Evolutionary conservation across 2,888 invertebrate species (phyloP).

Genomic region (Cenopis cana): DNA sequence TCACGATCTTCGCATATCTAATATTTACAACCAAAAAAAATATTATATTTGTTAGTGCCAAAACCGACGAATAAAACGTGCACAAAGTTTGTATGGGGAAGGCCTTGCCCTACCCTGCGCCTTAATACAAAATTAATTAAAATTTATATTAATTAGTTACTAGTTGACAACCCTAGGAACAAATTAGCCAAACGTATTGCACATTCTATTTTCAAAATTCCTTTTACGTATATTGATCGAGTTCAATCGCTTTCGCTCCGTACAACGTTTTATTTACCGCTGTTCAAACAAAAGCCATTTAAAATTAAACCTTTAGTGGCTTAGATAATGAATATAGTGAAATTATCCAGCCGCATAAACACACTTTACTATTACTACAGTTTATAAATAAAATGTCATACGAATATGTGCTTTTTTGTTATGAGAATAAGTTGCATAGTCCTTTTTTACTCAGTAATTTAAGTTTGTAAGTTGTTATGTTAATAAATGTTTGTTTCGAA

Average conservation of each 20-base stretch:
- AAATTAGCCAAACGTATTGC: constrained; percentile 44
- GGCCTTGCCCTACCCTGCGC: too few species aligned
- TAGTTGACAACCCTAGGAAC: constrained; percentile 29
- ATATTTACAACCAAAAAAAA: too few species aligned
- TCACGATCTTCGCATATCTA: too few species aligned
- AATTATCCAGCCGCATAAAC: not conserved
- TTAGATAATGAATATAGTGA: not conserved
- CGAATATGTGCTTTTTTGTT: not conserved
- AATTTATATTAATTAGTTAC: not conserved
- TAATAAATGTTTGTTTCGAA: constrained; percentile 55
- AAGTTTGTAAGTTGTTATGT: not conserved
- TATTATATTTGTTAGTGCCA: too few species aligned
- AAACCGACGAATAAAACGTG: too few species aligned
- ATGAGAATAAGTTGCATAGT: not conserved
- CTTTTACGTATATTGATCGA: constrained; percentile 42
- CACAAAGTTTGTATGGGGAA: too few species aligned
- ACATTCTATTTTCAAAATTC: constrained; percentile 44
- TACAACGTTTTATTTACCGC: constrained; percentile 9
- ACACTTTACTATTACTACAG: not conserved
- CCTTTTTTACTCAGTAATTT: not conserved
- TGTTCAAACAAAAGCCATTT: not conserved
- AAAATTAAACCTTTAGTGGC: not conserved
- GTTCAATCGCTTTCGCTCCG: constrained; percentile 36
- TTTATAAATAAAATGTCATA: not conserved
- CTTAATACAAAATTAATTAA: too few species aligned